These are phyloP conservation scores for Neogale vison DNA, from an alignment of 2,113 vertebrate genomes.

Conservation along the genomic window DNA sequence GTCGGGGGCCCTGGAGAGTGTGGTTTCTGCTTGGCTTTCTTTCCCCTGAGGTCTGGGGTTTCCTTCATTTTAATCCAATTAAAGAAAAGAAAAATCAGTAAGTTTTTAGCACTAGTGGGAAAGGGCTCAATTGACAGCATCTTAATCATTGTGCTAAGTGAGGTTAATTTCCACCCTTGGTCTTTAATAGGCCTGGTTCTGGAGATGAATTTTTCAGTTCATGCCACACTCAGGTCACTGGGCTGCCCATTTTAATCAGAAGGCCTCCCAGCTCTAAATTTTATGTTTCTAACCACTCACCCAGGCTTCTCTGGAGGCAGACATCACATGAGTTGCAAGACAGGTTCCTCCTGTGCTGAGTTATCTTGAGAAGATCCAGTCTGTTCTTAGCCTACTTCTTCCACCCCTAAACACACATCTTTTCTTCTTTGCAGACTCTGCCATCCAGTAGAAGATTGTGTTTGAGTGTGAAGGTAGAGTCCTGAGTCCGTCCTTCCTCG, in stretches of 20 bases:
- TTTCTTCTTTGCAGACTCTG: background rate
- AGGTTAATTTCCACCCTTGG: constrained; percentile 74
- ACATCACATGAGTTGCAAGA: background rate
- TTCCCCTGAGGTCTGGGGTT: constrained; percentile 55
- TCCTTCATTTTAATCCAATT: constrained; percentile 77
- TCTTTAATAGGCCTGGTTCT: constrained; percentile 48
- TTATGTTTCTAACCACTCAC: constrained; percentile 42
- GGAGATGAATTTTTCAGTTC: constrained; percentile 65
- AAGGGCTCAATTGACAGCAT: constrained; percentile 69
- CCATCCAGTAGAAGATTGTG: background rate
- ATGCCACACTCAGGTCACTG: constrained; percentile 53
- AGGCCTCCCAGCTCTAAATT: constrained; percentile 3
- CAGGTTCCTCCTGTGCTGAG: background rate
- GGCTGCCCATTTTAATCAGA: constrained; percentile 66
- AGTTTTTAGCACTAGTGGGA: constrained; percentile 55
- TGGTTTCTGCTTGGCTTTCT: constrained; percentile 24
- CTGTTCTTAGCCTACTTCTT: background rate
- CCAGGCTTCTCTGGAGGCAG: background rate
- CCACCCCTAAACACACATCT: background rate
- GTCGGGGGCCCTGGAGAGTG: background rate
- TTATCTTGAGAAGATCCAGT: background rate
- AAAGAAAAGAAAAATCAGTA: constrained; percentile 74
- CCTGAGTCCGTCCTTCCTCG: background rate
- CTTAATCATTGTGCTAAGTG: constrained; percentile 72
- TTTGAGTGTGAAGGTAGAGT: background rate